These are phyloP conservation scores for Melanotaenia duboulayi DNA, from an alignment of 2,113 vertebrate species.

Conservation along the genomic window DNA sequence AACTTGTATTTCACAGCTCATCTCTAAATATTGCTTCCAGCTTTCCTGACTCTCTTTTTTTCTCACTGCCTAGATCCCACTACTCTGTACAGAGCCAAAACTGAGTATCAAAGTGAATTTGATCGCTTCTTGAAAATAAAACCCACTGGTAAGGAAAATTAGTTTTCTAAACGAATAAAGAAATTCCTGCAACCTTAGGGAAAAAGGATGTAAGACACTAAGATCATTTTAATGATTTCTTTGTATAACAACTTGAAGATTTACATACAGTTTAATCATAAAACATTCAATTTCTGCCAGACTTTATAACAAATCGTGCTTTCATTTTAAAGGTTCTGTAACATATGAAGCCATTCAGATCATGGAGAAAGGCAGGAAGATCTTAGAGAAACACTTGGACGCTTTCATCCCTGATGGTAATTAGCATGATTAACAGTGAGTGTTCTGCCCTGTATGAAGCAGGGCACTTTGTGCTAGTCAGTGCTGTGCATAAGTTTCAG, in stretches of 20 bases:
- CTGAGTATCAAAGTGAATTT: conserved; percentile 81
- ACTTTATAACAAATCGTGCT: not conserved
- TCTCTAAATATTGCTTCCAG: not conserved
- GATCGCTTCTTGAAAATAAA: conserved; percentile 27
- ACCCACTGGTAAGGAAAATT: conserved; percentile 46
- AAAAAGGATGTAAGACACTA: not conserved
- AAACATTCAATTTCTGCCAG: not conserved
- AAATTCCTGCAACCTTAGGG: not conserved
- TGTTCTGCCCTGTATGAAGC: conserved; percentile 16
- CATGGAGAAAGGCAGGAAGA: conserved; percentile 72
- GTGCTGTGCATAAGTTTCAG: conserved; percentile 13
- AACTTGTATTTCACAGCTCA: not conserved
- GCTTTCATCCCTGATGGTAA: conserved; percentile 71
- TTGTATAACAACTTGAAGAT: not conserved
- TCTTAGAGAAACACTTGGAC: conserved; percentile 77
- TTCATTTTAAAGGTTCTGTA: conserved; percentile 46
- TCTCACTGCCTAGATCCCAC: conserved; percentile 65
- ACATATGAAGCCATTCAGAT: conserved; percentile 67
- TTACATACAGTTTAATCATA: not conserved
- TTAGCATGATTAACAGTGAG: conserved; percentile 4
- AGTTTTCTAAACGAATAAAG: not conserved
- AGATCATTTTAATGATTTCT: not conserved
- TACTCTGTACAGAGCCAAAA: conserved; percentile 76
- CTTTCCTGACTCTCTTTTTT: not conserved
- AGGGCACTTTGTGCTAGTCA: conserved; percentile 15